These are phyloP conservation scores for Euglossa dilemma DNA, from an alignment of 1,140 invertebrate genomes.

Conservation along the genomic window DNA sequence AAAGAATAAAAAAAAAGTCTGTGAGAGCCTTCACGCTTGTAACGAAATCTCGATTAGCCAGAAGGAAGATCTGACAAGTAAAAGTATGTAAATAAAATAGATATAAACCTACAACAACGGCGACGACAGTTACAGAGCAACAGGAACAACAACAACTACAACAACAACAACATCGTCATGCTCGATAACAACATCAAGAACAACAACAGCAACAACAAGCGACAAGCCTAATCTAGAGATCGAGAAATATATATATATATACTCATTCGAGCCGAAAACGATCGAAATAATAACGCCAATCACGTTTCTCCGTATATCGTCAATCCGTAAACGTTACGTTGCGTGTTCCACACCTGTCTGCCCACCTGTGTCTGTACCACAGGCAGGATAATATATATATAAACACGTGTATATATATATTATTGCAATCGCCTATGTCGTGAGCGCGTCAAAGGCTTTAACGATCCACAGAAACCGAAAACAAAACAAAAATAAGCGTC, in stretches of 20 bases:
- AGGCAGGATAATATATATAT: conserved; percentile 38
- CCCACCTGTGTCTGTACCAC: conserved; percentile 56
- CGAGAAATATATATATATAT: conserved; percentile 9
- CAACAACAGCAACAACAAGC: conserved; percentile 69
- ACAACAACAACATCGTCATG: conserved; percentile 69
- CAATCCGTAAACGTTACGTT: conserved; percentile 27
- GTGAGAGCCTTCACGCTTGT: conserved; percentile 31
- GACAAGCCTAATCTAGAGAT: conserved; percentile 47
- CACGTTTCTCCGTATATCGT: conserved; percentile 6
- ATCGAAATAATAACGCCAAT: not conserved
- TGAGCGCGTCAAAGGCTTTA: conserved; percentile 23
- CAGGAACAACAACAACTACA: conserved; percentile 58
- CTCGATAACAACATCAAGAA: conserved; percentile 70
- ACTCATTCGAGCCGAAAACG: not conserved
- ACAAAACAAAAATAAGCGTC: conserved; percentile 37
- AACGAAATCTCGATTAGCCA: conserved; percentile 42
- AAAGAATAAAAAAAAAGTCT: conserved; percentile 14
- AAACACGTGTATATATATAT: conserved; percentile 22
- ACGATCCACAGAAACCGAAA: conserved; percentile 12
- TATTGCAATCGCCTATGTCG: not conserved
- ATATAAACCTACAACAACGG: conserved; percentile 59
- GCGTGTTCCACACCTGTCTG: conserved; percentile 35
- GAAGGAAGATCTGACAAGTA: conserved; percentile 49
- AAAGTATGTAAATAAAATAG: conserved; percentile 42
- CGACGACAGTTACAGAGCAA: conserved; percentile 66